Base-by-base conservation (phyloP, 2,888 invertebrate species). In the Hypomecis atomaria region DNA sequence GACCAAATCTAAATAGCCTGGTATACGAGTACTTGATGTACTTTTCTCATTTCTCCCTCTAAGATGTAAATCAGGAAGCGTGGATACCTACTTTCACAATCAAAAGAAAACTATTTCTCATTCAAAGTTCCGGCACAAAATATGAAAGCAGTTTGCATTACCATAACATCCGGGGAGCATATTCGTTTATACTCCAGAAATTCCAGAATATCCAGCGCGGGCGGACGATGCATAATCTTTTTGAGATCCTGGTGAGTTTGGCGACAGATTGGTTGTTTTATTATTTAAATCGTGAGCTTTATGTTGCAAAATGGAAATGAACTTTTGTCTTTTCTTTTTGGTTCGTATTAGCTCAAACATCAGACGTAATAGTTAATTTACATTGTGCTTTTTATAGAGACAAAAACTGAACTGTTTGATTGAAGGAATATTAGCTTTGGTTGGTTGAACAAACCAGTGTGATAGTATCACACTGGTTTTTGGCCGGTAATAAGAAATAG, bases 121-220 rank as follows among this genome's bases (percentile, higher is more conserved):
- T 59, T 59, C 50, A 59, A 63, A 64, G 54, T 64, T 59, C 10
- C 40, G 58, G 59, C 36, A 34, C 54, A 48, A 59, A 54, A 59
- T 55, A 55, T 59, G 44, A 37, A 43, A 59, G 64, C 50, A 40
- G 44, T 36, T 23, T 1, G 50, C 3, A 64, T 64, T 64, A 59
- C 59, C 64, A 64, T 64, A 64, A 64, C 59, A 50, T 54, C 36
- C 49, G 64, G 36, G 11, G 50, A 59, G 59, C 49, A 45, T 50
- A 55, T 64, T 64, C 59, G 54, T 64, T 63, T 54, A 49, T 44
- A 59, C 54, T 64, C 59, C 55, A 5, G 10, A 40, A 50, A 59
- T 49, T 64, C 59, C 55, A 5, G 10, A 40, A 50, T 59, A 55
- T 50, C 37, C 45, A 9, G n/a, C 44, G 5, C 33, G 33, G 33